Evolutionary conservation across 1,140 invertebrate species (phyloP).

Genomic region (Diorhabda sublineata): DNA sequence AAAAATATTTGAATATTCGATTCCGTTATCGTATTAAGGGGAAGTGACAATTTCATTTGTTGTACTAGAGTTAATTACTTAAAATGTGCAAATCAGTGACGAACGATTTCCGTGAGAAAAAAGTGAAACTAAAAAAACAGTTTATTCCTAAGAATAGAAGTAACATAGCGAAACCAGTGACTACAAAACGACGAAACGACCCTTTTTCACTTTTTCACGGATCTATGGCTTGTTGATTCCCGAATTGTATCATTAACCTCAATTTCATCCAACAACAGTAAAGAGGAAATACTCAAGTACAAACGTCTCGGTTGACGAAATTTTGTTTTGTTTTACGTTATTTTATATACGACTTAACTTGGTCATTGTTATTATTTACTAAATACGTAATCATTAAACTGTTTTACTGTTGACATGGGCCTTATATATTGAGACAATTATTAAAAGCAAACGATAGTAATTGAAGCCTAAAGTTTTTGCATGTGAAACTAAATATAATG

Average conservation of each 20-base stretch:
- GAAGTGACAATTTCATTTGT: too few relatives aligned
- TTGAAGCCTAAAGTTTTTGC: too few relatives aligned
- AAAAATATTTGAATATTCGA: too few relatives aligned
- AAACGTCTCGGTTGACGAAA: slow-evolving; percentile 1
- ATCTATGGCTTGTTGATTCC: background rate
- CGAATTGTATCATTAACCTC: background rate
- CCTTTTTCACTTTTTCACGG: slow-evolving; percentile 1
- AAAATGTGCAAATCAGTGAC: background rate
- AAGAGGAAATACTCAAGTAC: slow-evolving; percentile 1
- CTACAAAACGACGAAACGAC: background rate
- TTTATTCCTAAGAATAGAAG: slow-evolving; percentile 2
- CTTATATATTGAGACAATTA: too few relatives aligned
- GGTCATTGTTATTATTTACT: too few relatives aligned
- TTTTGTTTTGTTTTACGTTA: slow-evolving; percentile 1
- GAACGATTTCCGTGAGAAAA: slow-evolving; percentile 2
- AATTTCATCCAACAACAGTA: background rate
- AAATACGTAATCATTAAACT: too few relatives aligned
- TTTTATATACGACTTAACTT: background rate
- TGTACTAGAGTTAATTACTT: background rate
- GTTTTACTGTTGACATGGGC: too few relatives aligned
- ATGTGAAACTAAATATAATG: too few relatives aligned
- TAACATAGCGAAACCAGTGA: background rate
- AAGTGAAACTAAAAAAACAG: background rate
- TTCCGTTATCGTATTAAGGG: too few relatives aligned
- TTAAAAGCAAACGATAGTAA: too few relatives aligned